A percentile compares a stretch with the other conserved stretches of the same genome.
phyloP scores from a whole-genome alignment of 30 jellyfish, hydroid and myxozoan genomes.

The Aurelia sp. region DNA sequence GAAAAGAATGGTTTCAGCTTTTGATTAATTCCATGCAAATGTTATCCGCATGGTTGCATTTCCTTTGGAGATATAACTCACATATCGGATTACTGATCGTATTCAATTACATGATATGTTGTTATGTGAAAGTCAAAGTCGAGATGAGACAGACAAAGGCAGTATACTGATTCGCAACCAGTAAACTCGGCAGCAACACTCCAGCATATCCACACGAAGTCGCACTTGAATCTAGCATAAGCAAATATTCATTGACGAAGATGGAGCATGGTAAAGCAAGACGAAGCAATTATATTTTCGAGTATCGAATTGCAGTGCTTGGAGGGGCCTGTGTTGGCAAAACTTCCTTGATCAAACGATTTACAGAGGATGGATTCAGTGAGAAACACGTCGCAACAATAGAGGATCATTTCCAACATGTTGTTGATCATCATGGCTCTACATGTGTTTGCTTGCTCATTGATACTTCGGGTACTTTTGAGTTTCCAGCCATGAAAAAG shows the following conservation, averaged over 20 bases:
- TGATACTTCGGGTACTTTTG: slow-evolving; percentile 96
- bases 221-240: background rate
- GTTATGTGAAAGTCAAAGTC: too few species aligned
- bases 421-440: slow-evolving; percentile 84
- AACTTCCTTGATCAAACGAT: slow-evolving; percentile 78
- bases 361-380: slow-evolving; percentile 71
- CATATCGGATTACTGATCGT: background rate
- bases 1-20: background rate
- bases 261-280: slow-evolving; percentile 75
- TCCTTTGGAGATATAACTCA: slow-evolving; percentile 7
- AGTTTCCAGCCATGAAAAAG: slow-evolving; percentile 98
- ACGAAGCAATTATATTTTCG: slow-evolving; percentile 89
- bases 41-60: slow-evolving; percentile 27
- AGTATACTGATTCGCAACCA: background rate
- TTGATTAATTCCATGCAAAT: slow-evolving; percentile 15
- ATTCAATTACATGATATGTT: too few species aligned
- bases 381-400: slow-evolving; percentile 83
- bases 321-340: slow-evolving; percentile 93
- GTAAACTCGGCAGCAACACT: background rate
- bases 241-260: background rate
- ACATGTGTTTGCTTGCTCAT: slow-evolving; percentile 92
- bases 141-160: too few species aligned
- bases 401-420: slow-evolving; percentile 93
- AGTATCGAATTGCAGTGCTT: slow-evolving; percentile 92
- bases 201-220: background rate